phyloP scores from a whole-genome alignment of 2,888 invertebrate genomes.

The Exephanes ischioxanthus region DNA sequence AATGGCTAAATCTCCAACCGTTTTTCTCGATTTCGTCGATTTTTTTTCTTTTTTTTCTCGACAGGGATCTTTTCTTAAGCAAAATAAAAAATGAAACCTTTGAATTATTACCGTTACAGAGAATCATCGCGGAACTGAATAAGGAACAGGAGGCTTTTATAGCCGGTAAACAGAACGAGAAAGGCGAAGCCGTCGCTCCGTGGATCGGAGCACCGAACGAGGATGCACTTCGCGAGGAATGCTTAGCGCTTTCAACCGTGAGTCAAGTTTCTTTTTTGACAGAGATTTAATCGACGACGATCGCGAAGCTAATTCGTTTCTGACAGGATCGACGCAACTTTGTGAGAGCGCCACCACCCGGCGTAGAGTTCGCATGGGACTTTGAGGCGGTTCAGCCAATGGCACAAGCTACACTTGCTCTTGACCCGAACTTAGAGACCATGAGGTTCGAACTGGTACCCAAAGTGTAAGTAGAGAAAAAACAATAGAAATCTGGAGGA shows the following conservation, averaged over 20 bases:
- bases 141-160: slow-evolving; percentile 98
- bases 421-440: slow-evolving; percentile 98
- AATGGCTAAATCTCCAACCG: too few species aligned
- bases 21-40: too few species aligned
- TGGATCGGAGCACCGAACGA: slow-evolving; percentile 99
- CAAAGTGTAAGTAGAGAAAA: slow-evolving; percentile 94
- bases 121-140: slow-evolving; percentile 98
- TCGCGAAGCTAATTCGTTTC: background rate
- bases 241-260: slow-evolving; percentile 96
- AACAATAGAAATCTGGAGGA: background rate
- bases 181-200: slow-evolving; percentile 92
- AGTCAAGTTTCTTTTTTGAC: slow-evolving; percentile 79
- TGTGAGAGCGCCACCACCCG: slow-evolving; percentile 97
- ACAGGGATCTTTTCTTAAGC: background rate
- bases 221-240: slow-evolving; percentile 97
- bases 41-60: background rate
- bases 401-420: slow-evolving; percentile 97
- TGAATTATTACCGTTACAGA: slow-evolving; percentile 87
- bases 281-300: background rate
- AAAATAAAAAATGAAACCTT: background rate
- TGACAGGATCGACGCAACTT: slow-evolving; percentile 98
- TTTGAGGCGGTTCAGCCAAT: slow-evolving; percentile 96
- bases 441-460: slow-evolving; percentile 99
- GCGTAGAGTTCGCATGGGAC: slow-evolving; percentile 98
- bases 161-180: slow-evolving; percentile 92